Evolutionary conservation across 2,888 invertebrate species (phyloP).

Genomic region (Meghimatium bilineatum): DNA sequence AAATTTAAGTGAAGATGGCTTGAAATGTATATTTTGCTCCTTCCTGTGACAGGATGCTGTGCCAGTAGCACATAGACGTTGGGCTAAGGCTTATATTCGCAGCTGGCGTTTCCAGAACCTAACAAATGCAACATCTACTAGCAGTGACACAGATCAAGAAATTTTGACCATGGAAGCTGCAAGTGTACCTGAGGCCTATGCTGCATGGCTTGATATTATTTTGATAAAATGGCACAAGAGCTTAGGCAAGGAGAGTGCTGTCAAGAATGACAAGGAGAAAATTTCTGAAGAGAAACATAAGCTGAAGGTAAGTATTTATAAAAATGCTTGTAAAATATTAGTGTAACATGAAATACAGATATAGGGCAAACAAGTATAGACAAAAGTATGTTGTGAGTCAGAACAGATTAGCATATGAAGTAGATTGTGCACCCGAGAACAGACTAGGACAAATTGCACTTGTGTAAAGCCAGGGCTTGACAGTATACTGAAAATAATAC

Average conservation of each 20-base stretch:
- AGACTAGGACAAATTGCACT: too few relatives aligned
- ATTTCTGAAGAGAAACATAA: constrained; percentile 6
- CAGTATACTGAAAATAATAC: too few relatives aligned
- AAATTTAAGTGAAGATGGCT: too few relatives aligned
- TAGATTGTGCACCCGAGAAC: too few relatives aligned
- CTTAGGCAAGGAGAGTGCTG: neutral
- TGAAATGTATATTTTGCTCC: neutral
- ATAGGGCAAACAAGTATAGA: neutral
- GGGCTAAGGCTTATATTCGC: constrained; percentile 44
- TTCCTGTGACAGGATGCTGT: constrained; percentile 23
- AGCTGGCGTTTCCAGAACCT: constrained; percentile 39
- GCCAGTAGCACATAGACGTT: constrained; percentile 38
- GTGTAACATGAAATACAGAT: too few relatives aligned
- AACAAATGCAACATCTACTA: constrained; percentile 29
- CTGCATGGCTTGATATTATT: constrained; percentile 32
- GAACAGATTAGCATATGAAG: too few relatives aligned
- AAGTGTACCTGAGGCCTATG: constrained; percentile 39
- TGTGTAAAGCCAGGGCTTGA: too few relatives aligned
- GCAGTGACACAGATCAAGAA: constrained; percentile 36
- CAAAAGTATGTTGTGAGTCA: neutral
- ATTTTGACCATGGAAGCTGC: constrained; percentile 29
- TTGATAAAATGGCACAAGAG: constrained; percentile 38
- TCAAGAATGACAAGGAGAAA: neutral
- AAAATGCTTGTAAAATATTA: too few relatives aligned
- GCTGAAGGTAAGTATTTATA: constrained; percentile 9